Base-by-base conservation (phyloP, 2,113 vertebrate genomes). In the Podiceps cristatus region DNA sequence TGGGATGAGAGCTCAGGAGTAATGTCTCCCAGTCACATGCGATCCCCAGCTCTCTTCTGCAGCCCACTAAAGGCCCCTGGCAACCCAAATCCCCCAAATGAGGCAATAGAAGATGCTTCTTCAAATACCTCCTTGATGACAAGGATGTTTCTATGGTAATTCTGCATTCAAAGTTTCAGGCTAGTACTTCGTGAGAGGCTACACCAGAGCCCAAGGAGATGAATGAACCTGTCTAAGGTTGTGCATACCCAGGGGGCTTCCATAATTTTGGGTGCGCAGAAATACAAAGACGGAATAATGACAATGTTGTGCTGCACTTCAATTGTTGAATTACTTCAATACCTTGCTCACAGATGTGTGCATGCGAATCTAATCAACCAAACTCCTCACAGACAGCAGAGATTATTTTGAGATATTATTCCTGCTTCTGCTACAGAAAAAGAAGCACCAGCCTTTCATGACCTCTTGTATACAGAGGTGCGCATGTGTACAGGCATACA, bases 81-180 rank as follows among this genome's bases (percentile, higher is more conserved):
- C 77, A 95, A 81, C 66, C 64, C 6, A 3, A 91, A 93, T 81
- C 71, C 62, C 80, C 87, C 28, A 81, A 47, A 82, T 7, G 45
- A 96, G 42, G 52, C 78, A 75, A 49, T 3, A 78, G 66, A 93
- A 63, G 67, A 71, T 90, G 58, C 53, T 91, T 78, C 84, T 79
- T 95, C 92, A 90, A 94, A 86, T 66, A 69, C n/a, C 91, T 95
- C 76, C 89, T 91, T 82, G 74, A 89, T 73, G 66, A 84, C 91
- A 97, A 94, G 84, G 71, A 91, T 90, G 89, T 94, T 96, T 96
- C 91, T 97, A 85, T 72, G 81, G 84, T 72, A 96, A 94, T 96
- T 91, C 58, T 52, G 58, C 84, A 75, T 91, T 91, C 82, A 85
- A 90, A 94, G 87, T 82, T 91, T 63, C 49, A 85, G 85, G n/a